Conservation (phyloP, 2,113 vertebrate species). For the Choloepus hoffmanni region DNA sequence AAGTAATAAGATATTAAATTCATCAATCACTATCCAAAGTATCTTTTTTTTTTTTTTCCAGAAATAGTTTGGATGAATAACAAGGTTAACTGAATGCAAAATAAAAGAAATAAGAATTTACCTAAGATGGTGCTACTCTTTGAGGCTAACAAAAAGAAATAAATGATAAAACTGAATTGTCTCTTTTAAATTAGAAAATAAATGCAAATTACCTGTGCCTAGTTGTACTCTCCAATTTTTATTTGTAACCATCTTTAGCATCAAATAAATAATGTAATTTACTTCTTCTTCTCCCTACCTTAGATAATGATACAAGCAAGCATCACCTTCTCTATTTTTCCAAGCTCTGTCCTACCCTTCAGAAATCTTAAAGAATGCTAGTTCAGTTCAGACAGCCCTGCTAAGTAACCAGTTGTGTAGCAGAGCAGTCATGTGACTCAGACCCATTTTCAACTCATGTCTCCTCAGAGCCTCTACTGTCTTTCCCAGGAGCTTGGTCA, state of each 20-base stretch:
- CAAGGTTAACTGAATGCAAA: constrained; percentile 17
- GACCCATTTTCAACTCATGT: constrained; percentile 63
- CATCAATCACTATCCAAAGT: background rate
- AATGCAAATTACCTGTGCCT: constrained; percentile 20
- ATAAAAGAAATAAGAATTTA: constrained; percentile 49
- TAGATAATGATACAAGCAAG: background rate
- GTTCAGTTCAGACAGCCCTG: constrained; percentile 34
- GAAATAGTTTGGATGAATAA: background rate
- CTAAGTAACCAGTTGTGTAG: constrained; percentile 37
- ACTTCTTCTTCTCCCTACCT: constrained; percentile 1
- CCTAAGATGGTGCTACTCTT: background rate
- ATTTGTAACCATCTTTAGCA: constrained; percentile 30
- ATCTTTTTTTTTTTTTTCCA: constrained; percentile 29
- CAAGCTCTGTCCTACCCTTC: background rate
- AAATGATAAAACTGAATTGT: constrained; percentile 41
- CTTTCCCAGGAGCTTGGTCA: constrained; percentile 60
- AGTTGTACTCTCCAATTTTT: constrained; percentile 41
- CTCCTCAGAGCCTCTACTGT: constrained; percentile 69
- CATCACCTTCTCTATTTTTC: background rate
- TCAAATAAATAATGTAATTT: background rate
- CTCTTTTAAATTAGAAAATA: constrained; percentile 61
- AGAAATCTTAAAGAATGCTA: constrained; percentile 52
- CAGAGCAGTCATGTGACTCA: background rate
- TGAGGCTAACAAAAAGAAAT: constrained; percentile 35
- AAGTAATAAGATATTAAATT: constrained; percentile 36